Percentiles rank a stretch among this genome's conserved stretches.
Evolutionary conservation across 2,888 invertebrate species (phyloP).

Genomic region (Escarpia spicata): DNA sequence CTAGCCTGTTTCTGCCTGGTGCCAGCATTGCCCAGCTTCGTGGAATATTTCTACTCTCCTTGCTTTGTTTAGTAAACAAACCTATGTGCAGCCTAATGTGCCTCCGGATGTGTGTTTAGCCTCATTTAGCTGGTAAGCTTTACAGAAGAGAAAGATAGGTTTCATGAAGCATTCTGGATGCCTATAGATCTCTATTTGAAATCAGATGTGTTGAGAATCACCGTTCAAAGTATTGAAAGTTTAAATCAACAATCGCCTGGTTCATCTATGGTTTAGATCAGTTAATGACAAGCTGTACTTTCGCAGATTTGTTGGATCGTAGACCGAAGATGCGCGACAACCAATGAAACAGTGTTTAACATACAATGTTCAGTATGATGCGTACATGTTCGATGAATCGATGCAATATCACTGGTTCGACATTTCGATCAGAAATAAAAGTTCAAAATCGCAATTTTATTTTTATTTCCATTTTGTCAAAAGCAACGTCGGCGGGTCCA

Average conservation of each 20-base stretch:
- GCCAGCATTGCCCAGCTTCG: neutral
- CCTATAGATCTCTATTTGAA: neutral
- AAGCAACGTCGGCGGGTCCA: too few species aligned
- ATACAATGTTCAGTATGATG: too few species aligned
- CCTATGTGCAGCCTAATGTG: neutral
- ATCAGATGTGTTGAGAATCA: neutral
- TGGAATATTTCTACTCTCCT: neutral
- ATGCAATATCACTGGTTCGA: too few species aligned
- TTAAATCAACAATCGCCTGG: neutral
- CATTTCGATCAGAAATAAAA: too few species aligned
- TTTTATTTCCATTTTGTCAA: too few species aligned
- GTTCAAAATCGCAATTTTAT: too few species aligned
- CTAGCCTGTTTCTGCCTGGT: neutral
- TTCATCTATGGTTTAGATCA: too few species aligned
- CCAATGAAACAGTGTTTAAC: too few species aligned
- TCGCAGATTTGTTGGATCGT: too few species aligned
- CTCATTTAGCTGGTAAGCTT: neutral
- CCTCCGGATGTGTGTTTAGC: neutral
- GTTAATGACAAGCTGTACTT: too few species aligned
- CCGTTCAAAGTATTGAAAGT: neutral
- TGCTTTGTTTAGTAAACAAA: neutral
- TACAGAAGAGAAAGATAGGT: neutral
- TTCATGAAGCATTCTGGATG: neutral
- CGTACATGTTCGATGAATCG: too few species aligned
- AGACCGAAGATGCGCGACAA: too few species aligned